Percentiles rank a stretch among this genome's conserved stretches.
Evolutionary conservation across 2,797 vertebrate genomes (phyloP).

Genomic region (Anguilla obscura): DNA sequence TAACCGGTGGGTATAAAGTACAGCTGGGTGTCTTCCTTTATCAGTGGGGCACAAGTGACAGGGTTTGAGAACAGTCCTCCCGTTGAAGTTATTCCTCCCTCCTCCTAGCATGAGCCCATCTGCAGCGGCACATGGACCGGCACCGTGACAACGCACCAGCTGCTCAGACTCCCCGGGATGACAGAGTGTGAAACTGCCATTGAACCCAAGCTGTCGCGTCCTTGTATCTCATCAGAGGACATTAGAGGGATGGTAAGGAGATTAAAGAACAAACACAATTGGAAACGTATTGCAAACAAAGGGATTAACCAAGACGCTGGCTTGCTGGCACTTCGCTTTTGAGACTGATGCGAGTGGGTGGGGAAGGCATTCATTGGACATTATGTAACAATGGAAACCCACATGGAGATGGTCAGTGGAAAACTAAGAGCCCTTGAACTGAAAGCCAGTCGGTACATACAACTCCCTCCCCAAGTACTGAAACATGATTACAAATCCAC

Average conservation of each 20-base stretch:
- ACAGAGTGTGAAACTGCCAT: slow-evolving; percentile 56
- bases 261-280: slow-evolving; percentile 19
- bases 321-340: slow-evolving; percentile 20
- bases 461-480: neutral
- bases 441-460: neutral
- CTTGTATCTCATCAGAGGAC: slow-evolving; percentile 60
- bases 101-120: slow-evolving; percentile 47
- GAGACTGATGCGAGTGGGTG: slow-evolving; percentile 13
- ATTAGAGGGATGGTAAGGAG: slow-evolving; percentile 47
- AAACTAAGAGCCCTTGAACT: neutral
- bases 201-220: slow-evolving; percentile 56
- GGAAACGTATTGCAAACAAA: slow-evolving; percentile 45
- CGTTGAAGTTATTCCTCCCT: slow-evolving; percentile 28
- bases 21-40: neutral
- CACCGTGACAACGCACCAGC: slow-evolving; percentile 61
- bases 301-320: slow-evolving; percentile 46
- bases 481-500: slow-evolving; percentile 1
- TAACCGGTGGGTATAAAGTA: neutral
- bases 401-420: slow-evolving; percentile 27
- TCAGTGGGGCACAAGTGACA: neutral
- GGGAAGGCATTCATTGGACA: slow-evolving; percentile 24
- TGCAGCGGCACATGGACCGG: slow-evolving; percentile 41
- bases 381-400: slow-evolving; percentile 47
- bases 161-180: slow-evolving; percentile 59
- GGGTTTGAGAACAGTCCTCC: neutral